Conservation (phyloP, 53 echinoderm and acorn worm genomes). For the Antedon mediterranea region DNA sequence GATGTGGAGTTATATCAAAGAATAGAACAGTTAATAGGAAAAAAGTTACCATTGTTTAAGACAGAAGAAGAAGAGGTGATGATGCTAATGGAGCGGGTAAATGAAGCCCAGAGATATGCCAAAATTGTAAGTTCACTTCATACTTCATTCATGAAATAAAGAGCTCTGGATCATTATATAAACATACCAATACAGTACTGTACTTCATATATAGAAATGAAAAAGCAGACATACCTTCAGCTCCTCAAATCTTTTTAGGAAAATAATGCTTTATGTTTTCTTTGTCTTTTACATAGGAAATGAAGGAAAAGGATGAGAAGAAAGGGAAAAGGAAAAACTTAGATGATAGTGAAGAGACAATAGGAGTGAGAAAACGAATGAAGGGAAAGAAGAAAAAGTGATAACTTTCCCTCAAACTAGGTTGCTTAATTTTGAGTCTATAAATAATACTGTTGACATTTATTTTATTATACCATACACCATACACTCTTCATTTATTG, state of each 20-base stretch:
- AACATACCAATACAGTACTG: too few relatives aligned
- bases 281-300: conserved; percentile 63
- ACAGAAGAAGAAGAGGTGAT: conserved; percentile 89
- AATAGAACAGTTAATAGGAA: conserved; percentile 87
- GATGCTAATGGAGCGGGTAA: conserved; percentile 88
- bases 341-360: conserved; percentile 62
- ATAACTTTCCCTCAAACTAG: too few relatives aligned
- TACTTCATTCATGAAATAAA: too few relatives aligned
- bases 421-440: too few relatives aligned
- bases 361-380: conserved; percentile 50
- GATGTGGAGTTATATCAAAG: conserved; percentile 98
- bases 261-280: neutral
- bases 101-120: conserved; percentile 85
- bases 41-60: conserved; percentile 73
- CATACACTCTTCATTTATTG: too few relatives aligned
- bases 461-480: too few relatives aligned
- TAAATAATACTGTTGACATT: too few relatives aligned
- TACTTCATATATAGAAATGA: too few relatives aligned
- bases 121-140: conserved; percentile 88
- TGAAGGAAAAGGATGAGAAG: conserved; percentile 90
- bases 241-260: too few relatives aligned
- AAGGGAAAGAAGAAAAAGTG: conserved; percentile 14
- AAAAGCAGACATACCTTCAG: too few relatives aligned
- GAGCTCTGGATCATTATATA: too few relatives aligned
- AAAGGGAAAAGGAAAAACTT: conserved; percentile 53